A percentile compares a stretch with the other conserved stretches of the same genome.
Conservation (phyloP, 2,797 vertebrate genomes). For the Sylvia borin region DNA sequence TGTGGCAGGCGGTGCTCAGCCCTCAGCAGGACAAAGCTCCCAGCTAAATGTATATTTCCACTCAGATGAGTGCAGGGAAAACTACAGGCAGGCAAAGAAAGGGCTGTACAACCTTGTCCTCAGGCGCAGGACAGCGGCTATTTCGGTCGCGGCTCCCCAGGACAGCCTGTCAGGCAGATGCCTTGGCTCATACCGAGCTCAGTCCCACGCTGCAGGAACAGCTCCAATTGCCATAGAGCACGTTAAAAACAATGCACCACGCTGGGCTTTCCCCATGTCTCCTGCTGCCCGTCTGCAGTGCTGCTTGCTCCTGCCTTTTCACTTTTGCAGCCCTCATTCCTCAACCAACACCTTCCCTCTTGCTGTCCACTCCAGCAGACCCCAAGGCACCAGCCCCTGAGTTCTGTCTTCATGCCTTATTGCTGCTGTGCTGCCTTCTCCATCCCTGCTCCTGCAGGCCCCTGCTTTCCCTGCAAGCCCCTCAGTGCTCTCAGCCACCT, state of each 20-base stretch:
- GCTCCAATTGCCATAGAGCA: slow-evolving; percentile 27
- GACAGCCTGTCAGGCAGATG: slow-evolving; percentile 46
- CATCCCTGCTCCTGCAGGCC: background rate
- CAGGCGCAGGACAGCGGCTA: background rate
- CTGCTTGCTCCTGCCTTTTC: background rate
- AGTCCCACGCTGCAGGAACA: background rate
- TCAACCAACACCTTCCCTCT: background rate
- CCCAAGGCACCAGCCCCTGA: background rate
- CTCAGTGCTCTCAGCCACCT: background rate
- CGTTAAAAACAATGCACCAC: slow-evolving; percentile 12
- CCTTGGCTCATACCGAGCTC: background rate
- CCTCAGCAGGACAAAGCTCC: background rate
- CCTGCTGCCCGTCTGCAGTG: background rate
- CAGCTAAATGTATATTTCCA: background rate
- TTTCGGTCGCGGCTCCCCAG: background rate
- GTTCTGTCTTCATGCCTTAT: background rate
- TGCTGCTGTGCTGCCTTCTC: background rate
- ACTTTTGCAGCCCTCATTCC: background rate
- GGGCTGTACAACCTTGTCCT: slow-evolving; percentile 45
- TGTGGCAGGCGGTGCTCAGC: background rate
- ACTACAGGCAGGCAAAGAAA: background rate
- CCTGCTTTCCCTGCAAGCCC: background rate
- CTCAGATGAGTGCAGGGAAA: background rate
- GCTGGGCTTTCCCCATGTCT: background rate
- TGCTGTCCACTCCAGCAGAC: fast-evolving